phyloP scores from a whole-genome alignment of 2,797 vertebrate genomes.

The Eptatretus atami region DNA sequence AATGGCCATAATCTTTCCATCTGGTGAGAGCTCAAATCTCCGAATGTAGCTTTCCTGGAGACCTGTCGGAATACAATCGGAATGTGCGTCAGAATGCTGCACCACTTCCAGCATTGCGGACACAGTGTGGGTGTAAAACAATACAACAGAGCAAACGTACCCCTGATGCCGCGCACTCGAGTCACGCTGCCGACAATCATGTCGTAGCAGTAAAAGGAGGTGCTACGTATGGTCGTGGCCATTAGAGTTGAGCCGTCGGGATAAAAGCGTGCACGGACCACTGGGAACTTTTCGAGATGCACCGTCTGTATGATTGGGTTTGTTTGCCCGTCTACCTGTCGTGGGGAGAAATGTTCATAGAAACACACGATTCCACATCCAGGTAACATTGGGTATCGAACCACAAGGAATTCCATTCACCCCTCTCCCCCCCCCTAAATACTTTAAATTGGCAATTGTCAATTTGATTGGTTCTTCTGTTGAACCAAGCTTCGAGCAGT shows the following conservation, averaged over 20 bases:
- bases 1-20: constrained; percentile 41
- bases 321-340: constrained; percentile 50
- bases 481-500: too few relatives aligned
- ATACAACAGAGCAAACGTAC: constrained; percentile 13
- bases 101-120: background rate
- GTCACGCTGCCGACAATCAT: constrained; percentile 52
- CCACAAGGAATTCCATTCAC: too few relatives aligned
- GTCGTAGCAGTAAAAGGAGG: constrained; percentile 62
- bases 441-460: too few relatives aligned
- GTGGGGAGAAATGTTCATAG: too few relatives aligned
- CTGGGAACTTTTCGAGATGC: constrained; percentile 44
- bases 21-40: constrained; percentile 46
- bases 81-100: background rate
- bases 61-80: constrained; percentile 14
- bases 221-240: constrained; percentile 38
- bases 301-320: constrained; percentile 79
- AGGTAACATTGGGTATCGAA: too few relatives aligned
- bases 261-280: constrained; percentile 43
- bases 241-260: constrained; percentile 39
- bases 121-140: background rate
- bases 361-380: too few relatives aligned
- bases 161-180: constrained; percentile 33
- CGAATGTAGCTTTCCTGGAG: constrained; percentile 35
- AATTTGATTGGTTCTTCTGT: too few relatives aligned
- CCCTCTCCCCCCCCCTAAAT: too few relatives aligned